A percentile compares a stretch with the other conserved stretches of the same genome.
Evolutionary conservation across 2,113 vertebrate genomes (phyloP).

Genomic region (Columbina picui): DNA sequence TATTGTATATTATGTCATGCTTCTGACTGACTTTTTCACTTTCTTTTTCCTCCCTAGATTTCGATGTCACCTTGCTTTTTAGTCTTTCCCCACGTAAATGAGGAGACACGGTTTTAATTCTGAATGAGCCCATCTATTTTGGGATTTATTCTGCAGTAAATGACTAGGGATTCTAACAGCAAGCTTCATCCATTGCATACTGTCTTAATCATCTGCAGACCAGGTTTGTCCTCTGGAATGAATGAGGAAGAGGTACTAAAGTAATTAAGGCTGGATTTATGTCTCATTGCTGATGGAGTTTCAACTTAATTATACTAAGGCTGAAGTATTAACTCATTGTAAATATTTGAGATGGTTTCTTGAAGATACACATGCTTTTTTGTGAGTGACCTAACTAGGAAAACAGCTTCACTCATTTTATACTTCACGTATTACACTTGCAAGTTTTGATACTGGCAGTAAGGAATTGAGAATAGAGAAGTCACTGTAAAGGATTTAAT

Average conservation of each 20-base stretch:
- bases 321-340: not conserved
- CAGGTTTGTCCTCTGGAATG: constrained; percentile 15
- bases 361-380: not conserved
- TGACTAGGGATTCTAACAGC: not conserved
- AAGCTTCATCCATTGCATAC: not conserved
- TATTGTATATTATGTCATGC: not conserved
- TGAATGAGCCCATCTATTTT: not conserved
- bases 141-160: not conserved
- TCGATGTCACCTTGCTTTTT: not conserved
- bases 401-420: not conserved
- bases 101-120: not conserved
- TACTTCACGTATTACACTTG: not conserved
- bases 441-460: not conserved
- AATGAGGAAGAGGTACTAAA: constrained; percentile 5
- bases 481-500: not conserved
- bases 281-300: constrained; percentile 20
- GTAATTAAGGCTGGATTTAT: constrained; percentile 50
- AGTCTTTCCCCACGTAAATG: not conserved
- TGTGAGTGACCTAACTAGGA: not conserved
- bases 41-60: not conserved
- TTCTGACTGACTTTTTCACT: not conserved
- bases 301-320: not conserved
- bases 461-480: not conserved
- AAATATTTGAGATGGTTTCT: not conserved
- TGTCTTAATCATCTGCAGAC: not conserved